phyloP scores from a whole-genome alignment of 2,113 vertebrate species.

The Eurystomus gularis region DNA sequence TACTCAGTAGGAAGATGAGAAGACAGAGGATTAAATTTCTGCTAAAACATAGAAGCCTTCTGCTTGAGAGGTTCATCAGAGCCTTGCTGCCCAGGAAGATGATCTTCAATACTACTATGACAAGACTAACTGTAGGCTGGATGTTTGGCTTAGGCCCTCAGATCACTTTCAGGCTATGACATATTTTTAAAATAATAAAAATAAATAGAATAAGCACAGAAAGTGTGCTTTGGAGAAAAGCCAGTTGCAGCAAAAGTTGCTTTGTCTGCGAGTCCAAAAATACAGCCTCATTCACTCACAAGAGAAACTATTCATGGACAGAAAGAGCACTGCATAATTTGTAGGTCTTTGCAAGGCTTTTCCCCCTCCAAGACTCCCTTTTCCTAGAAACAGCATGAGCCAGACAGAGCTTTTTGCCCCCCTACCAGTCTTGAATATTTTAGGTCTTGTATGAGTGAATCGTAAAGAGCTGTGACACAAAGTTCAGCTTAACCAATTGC shows the following conservation, averaged over 20 bases:
- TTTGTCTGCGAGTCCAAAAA: conserved; percentile 35
- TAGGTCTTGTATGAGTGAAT: conserved; percentile 47
- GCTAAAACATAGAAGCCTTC: neutral
- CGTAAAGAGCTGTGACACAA: conserved; percentile 36
- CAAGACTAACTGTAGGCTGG: neutral
- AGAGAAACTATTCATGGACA: conserved; percentile 33
- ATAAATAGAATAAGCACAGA: neutral
- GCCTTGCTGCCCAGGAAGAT: neutral
- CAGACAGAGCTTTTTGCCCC: conserved; percentile 44
- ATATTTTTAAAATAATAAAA: neutral
- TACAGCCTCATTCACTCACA: conserved; percentile 19
- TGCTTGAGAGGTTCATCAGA: neutral
- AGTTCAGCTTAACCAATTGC: conserved; percentile 38
- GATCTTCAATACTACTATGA: neutral
- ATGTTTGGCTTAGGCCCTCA: neutral
- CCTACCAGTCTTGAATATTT: conserved; percentile 40
- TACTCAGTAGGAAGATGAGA: neutral
- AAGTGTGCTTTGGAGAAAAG: conserved; percentile 25
- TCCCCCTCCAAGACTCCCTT: neutral
- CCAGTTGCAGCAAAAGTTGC: conserved; percentile 14
- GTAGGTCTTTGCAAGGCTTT: conserved; percentile 11
- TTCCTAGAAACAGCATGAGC: conserved; percentile 55
- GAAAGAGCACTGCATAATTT: conserved; percentile 45
- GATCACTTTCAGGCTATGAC: neutral
- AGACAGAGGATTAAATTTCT: neutral